Conservation (phyloP, 2,888 invertebrate genomes). For the Julus scanicus region DNA sequence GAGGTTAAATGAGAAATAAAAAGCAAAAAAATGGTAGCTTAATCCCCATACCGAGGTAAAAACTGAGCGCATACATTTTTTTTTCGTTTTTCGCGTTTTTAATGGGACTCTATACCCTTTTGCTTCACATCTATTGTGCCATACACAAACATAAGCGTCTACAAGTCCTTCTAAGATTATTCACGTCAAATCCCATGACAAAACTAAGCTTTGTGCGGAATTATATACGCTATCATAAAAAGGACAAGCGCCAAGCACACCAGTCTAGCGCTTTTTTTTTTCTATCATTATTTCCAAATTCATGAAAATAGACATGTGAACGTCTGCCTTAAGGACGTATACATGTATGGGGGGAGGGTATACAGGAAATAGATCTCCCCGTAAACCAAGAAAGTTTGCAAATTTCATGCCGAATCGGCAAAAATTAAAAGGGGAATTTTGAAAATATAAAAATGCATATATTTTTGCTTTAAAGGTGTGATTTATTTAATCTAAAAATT, state of each 20-base stretch:
- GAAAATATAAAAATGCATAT: too few species aligned
- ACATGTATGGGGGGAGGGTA: too few species aligned
- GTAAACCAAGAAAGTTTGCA: too few species aligned
- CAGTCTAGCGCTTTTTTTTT: not conserved
- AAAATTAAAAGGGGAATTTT: too few species aligned
- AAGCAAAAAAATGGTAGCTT: not conserved
- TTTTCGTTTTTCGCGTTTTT: too few species aligned
- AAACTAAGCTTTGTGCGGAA: not conserved
- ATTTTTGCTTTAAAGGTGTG: too few species aligned
- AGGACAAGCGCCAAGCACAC: not conserved
- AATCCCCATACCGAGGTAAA: not conserved
- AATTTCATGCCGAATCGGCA: too few species aligned
- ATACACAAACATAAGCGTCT: not conserved
- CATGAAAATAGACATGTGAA: not conserved
- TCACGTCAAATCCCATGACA: not conserved
- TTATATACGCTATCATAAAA: not conserved
- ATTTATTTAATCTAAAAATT: too few species aligned
- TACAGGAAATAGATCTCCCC: too few species aligned
- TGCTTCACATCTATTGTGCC: not conserved
- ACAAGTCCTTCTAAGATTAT: not conserved
- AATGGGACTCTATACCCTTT: not conserved
- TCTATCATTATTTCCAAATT: not conserved
- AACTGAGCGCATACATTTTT: too few species aligned
- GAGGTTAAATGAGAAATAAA: not conserved
- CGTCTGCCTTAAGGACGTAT: too few species aligned